Base-by-base conservation (phyloP, 2,113 vertebrate species). In the Eubucco bourcierii region DNA sequence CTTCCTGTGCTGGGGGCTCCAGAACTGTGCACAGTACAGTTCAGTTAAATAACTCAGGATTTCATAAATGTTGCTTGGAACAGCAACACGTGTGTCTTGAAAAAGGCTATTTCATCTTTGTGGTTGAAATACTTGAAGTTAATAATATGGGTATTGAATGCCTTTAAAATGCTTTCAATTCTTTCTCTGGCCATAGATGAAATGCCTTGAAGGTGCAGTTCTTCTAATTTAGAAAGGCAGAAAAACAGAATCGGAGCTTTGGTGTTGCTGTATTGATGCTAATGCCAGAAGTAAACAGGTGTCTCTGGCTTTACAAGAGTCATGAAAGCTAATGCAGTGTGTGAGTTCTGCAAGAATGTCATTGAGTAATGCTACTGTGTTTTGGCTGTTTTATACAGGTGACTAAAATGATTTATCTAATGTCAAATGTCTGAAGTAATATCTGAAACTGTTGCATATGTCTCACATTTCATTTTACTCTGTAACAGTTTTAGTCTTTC, bases 391-490 rank as follows among this genome's bases (percentile, higher is more conserved):
- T 33, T 82, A 20, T 12, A 60, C 53, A 65, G 65, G 64, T 85
- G 89, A 92, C 89, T 61, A 12, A 60, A 76, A 47, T 64, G 65
- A 85, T 91, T 82, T 77, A 52, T 80, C 52, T 74, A 2, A 67
- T 71, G 72, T 93, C 79, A 94, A 28, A 75, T 80, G 59, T 76
- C 71, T 95, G 58, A 94, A 79, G 78, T 84, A 76, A 46, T 81
- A 34, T 34, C 81, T 95, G 89, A 85, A 87, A 63, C 41, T 82
- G 60, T 70, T 85, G 79, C 64, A 21, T 63, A 14, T 93, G 56
- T 84, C 81, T 94, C 71, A 39, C 60, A 82, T 52, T 80, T 94
- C 75, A 82, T 94, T 92, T 89, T 94, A 76, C 56, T 63, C 29
- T 80, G 28, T 82, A 89, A 71, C 72, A 65, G 21, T 87, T 92